phyloP scores from a whole-genome alignment of 2,113 vertebrate genomes.

The Ciconia maguari region DNA sequence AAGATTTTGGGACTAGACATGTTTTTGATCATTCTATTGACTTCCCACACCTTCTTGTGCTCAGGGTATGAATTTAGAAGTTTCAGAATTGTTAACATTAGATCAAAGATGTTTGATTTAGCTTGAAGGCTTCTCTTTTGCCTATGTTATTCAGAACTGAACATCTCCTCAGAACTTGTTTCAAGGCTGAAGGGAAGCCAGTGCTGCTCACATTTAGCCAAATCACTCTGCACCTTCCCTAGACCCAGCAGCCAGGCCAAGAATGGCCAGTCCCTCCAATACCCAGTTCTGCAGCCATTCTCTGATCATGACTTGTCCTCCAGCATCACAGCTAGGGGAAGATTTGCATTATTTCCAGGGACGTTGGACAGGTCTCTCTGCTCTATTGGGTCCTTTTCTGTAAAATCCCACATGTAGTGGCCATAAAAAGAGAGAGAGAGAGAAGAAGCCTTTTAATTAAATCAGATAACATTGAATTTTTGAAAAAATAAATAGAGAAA shows the following conservation, averaged over 20 bases:
- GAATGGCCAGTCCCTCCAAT: background rate
- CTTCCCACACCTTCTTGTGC: background rate
- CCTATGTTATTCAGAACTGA: background rate
- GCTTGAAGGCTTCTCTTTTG: background rate
- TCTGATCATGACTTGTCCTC: background rate
- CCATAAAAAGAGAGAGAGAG: background rate
- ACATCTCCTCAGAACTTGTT: background rate
- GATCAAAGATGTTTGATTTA: background rate
- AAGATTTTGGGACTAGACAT: background rate
- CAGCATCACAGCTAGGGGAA: background rate
- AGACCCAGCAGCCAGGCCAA: background rate
- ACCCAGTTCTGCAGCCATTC: background rate
- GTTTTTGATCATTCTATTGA: background rate
- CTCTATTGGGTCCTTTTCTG: background rate
- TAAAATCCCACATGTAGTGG: background rate
- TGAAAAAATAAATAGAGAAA: background rate
- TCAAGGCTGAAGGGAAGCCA: background rate
- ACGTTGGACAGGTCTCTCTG: background rate
- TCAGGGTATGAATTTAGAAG: background rate
- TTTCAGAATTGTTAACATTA: background rate
- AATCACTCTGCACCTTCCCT: background rate
- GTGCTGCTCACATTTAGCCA: background rate
- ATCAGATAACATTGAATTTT: background rate
- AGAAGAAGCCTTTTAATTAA: background rate
- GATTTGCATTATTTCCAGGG: background rate